These are phyloP conservation scores for Drosophila quasianomalipes DNA, from an alignment of 2,888 invertebrate genomes.

Conservation along the genomic window DNA sequence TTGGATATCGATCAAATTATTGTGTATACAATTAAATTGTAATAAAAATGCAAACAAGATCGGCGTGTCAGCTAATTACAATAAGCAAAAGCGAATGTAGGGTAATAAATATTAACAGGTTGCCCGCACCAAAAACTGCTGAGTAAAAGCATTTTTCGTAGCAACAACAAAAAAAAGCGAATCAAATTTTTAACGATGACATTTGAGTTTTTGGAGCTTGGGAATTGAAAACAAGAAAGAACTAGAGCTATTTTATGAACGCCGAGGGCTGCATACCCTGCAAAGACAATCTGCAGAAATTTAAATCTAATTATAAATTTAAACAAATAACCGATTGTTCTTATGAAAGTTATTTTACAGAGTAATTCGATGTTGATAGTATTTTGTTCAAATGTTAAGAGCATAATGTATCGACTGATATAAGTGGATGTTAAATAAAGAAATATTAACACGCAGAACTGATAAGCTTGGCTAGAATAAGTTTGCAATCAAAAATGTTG, in stretches of 20 bases:
- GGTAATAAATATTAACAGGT: constrained; percentile 41
- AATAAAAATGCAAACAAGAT: constrained; percentile 61
- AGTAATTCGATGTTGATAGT: background rate
- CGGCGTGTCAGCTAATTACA: constrained; percentile 36
- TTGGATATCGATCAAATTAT: constrained; percentile 43
- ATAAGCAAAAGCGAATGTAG: constrained; percentile 45
- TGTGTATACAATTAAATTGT: constrained; percentile 50
- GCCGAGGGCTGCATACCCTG: background rate
- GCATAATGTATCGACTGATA: background rate
- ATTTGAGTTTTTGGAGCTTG: constrained; percentile 44
- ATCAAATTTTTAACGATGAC: constrained; percentile 58
- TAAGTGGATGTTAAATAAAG: background rate
- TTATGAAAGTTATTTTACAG: too few relatives aligned
- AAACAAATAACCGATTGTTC: too few relatives aligned
- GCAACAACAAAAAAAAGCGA: constrained; percentile 1
- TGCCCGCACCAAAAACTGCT: constrained; percentile 26
- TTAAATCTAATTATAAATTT: too few relatives aligned
- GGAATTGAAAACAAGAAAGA: background rate
- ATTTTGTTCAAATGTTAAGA: background rate
- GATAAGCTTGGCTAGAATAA: background rate
- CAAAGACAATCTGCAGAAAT: background rate
- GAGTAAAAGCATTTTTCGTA: constrained; percentile 15
- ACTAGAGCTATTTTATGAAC: background rate
- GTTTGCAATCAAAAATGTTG: background rate
- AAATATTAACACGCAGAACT: background rate